Base-by-base conservation (phyloP, 2,113 vertebrate species). In the Daphoenositta chrysoptera region DNA sequence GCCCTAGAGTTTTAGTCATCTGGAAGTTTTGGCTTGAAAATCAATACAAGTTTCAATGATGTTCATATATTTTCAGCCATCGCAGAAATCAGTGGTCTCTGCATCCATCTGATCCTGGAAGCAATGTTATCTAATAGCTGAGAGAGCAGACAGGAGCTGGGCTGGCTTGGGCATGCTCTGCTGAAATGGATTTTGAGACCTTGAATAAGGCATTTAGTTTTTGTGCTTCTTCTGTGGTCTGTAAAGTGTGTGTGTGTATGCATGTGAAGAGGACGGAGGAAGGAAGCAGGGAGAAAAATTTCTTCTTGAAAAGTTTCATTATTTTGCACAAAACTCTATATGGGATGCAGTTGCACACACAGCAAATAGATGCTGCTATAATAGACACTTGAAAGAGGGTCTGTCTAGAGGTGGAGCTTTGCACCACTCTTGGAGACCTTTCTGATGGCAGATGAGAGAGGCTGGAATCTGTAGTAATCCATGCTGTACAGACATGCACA, bases 11-110 rank as follows among this genome's bases (percentile, higher is more conserved):
- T 95, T 93, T 87, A 95, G 64, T 95, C 85, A 96, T 95, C 79
- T 76, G 28, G 71, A 96, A 58, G 78, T 94, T 95, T 89, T 83
- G 91, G 58, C 93, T 90, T 87, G 75, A 95, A 94, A 96, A 95
- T 95, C 96, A 94, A 94, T 96, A 90, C 64, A 53, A 81, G 75
- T 75, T 95, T 87, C 92, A 95, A 83, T 80, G 80, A 77, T 60
- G 78, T 93, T 91, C 93, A 94, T 94, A 76, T 75, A 90, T 92
- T 87, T 87, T 84, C 69, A 83, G 72, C 69, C 15, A 3, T 58
- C 76, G 71, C 28, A 81, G 71, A 68, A 96, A 90, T 47, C 79
- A 77, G 79, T 64, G 68, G 30, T 81, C 27, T 86, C 85, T 79
- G 53, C 82, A 71, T 77, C 53, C 88, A n/a, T 85, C 76, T 87